Conservation (phyloP, 2,888 invertebrate genomes). For the Tolmerus cingulatus region DNA sequence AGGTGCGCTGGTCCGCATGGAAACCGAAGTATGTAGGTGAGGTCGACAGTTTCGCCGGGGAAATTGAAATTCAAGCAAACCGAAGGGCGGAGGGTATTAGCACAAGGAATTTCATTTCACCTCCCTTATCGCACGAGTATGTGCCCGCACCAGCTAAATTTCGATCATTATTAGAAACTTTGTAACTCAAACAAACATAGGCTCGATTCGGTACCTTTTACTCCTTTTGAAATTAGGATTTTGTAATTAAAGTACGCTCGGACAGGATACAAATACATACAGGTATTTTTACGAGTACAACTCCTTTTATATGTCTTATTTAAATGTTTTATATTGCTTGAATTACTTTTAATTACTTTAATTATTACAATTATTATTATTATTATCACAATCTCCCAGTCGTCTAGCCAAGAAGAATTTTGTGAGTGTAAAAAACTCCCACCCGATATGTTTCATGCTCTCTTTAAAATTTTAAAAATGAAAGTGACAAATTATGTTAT, state of each 20-base stretch:
- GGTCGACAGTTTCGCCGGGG: neutral
- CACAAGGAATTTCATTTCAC: neutral
- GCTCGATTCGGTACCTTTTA: neutral
- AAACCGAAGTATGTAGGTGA: neutral
- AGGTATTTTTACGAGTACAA: too few species aligned
- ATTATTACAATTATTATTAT: too few species aligned
- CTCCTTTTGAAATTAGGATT: neutral
- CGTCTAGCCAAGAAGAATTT: too few species aligned
- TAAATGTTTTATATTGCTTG: neutral
- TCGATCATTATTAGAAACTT: neutral
- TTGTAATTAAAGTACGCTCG: too few species aligned
- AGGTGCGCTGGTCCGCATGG: neutral
- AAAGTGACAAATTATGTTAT: too few species aligned
- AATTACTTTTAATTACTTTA: too few species aligned
- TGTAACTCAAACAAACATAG: neutral
- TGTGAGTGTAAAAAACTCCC: too few species aligned
- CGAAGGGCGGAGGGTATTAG: neutral
- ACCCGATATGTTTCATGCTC: too few species aligned
- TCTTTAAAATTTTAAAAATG: too few species aligned
- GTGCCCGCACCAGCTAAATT: neutral
- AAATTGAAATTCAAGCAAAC: neutral
- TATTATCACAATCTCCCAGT: too few species aligned
- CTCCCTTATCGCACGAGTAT: neutral
- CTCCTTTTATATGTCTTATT: neutral
- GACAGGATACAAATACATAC: neutral